Evolutionary conservation across 2,113 vertebrate genomes (phyloP), one percentile per base, ranked within the genome.

Genomic region (Smithornis capensis): DNA sequence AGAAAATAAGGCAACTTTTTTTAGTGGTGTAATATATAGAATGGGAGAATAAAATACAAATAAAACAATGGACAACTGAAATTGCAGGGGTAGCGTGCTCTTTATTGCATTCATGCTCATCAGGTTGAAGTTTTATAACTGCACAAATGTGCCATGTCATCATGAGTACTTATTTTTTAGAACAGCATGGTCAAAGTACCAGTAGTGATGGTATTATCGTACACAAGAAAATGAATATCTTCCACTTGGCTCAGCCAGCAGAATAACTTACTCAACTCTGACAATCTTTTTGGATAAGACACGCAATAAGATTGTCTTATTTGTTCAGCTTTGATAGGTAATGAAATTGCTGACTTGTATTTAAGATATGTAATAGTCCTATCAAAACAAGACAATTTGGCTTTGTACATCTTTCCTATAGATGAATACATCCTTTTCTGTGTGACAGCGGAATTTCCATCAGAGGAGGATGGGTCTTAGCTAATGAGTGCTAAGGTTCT

Each of bases 131-230:
- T 69, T 82, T 79, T 56, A 7, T 38, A 74, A 35, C 38, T 25
- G 22, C 40, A 35, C 9, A 60, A 55, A 16, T 0, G 0, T 64
- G 10, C 27, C 16, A 5, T 55, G 19, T n/a, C 45, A 62, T 57
- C 27, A 45, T 19, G 57, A n/a, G 4, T 38, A 53, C 37, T 56
- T 73, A 14, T 22, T 12, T 17, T 49, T 71, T 69, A 83, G 25
- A 78, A 47, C 16, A 65, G 4, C 21, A 28, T 11, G 9, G 23
- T 56, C 37, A 76, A 63, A 84, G 40, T 44, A 62, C 56, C 33
- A 40, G 13, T 27, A 82, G 40, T n/a, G n/a, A 50, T 45, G 24
- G 21, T 52, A 11, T 85, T 60, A 28, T 49, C 0, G 0, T 47
- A 31, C 17, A 23, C 22, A 57, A 79, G 50, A 42, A 69, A 47